These are phyloP conservation scores for Sebastes matsubarae DNA, from an alignment of 2,797 vertebrate species.

Conservation along the genomic window DNA sequence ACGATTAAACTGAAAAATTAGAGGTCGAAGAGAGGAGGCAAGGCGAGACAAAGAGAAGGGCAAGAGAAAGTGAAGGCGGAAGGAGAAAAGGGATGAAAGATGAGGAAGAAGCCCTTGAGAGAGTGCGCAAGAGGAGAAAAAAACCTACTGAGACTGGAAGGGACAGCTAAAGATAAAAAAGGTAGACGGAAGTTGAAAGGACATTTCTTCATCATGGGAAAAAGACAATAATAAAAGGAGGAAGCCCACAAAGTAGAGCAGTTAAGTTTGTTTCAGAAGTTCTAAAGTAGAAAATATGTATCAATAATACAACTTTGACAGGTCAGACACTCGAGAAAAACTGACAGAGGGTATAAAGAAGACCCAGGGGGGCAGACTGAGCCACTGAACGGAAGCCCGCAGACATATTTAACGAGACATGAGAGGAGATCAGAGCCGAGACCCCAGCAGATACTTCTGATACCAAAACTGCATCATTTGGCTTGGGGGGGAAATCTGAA, in stretches of 20 bases:
- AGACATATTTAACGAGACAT: not conserved
- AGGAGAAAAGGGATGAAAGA: not conserved
- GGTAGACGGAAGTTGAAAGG: not conserved
- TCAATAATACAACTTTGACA: not conserved
- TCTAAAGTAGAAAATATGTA: not conserved
- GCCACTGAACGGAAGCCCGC: not conserved
- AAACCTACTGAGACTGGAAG: not conserved
- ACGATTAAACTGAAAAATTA: constrained; percentile 17
- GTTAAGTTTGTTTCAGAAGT: not conserved
- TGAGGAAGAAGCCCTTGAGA: not conserved
- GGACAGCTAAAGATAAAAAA: constrained; percentile 16
- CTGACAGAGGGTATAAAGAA: not conserved
- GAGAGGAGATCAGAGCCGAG: constrained; percentile 14
- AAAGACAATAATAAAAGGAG: not conserved
- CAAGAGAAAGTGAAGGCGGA: not conserved
- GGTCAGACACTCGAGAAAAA: not conserved
- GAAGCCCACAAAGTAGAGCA: not conserved
- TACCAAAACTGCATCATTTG: not conserved
- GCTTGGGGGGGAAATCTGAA: not conserved
- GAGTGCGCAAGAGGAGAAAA: not conserved
- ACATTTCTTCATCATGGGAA: not conserved
- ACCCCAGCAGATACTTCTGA: constrained; percentile 1
- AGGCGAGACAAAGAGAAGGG: not conserved
- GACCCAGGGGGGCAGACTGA: not conserved
- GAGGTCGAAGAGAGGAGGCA: not conserved